Percentiles rank a stretch among this genome's conserved stretches.
Evolutionary conservation across 2,888 invertebrate species (phyloP).

Genomic region (Lumbricus terrestris): DNA sequence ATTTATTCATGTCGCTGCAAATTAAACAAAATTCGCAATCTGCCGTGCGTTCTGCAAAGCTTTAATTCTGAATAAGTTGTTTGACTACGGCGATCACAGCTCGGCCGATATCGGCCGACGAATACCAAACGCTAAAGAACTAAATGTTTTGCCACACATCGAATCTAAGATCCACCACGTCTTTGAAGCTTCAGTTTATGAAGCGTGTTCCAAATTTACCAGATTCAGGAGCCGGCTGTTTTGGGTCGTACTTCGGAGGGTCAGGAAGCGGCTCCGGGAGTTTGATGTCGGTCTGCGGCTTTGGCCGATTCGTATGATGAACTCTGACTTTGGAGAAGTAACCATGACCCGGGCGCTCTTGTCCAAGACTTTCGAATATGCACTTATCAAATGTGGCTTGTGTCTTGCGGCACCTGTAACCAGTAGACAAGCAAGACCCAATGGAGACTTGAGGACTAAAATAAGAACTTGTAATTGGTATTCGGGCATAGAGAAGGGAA

Average conservation of each 20-base stretch:
- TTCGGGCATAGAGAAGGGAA: too few species aligned
- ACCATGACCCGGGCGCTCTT: conserved; percentile 53
- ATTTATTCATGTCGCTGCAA: neutral
- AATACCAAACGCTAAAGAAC: neutral
- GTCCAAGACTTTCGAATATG: conserved; percentile 49
- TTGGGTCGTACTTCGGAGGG: conserved; percentile 21
- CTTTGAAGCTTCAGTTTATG: conserved; percentile 13
- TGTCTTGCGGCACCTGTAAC: conserved; percentile 50
- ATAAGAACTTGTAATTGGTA: too few species aligned
- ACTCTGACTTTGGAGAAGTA: conserved; percentile 48
- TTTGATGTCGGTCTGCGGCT: conserved; percentile 33
- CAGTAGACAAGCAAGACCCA: neutral
- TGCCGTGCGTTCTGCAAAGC: neutral
- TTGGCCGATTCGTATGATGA: conserved; percentile 37
- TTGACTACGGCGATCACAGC: neutral
- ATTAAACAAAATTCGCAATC: neutral
- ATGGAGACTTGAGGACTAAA: too few species aligned
- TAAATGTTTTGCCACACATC: neutral
- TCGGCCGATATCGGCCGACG: neutral
- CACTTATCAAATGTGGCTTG: conserved; percentile 55
- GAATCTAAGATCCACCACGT: neutral
- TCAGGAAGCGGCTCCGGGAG: conserved; percentile 35
- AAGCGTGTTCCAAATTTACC: conserved; percentile 31
- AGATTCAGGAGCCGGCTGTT: conserved; percentile 30
- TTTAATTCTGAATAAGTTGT: neutral